These are phyloP conservation scores for Leucoraja erinaceus DNA, from an alignment of 2,113 vertebrate genomes.

Conservation along the genomic window DNA sequence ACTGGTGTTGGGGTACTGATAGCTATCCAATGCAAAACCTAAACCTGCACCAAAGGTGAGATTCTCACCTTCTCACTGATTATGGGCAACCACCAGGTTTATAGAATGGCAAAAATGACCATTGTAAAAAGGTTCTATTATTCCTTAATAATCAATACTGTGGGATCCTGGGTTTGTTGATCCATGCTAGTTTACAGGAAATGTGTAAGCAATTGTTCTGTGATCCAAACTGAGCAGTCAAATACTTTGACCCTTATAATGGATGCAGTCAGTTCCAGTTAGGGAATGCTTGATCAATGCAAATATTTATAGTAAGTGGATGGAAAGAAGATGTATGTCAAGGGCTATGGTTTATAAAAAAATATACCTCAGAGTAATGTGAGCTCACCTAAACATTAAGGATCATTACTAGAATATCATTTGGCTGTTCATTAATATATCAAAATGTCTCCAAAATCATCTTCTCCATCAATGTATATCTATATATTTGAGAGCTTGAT, in stretches of 20 bases:
- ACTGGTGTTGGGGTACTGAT: neutral
- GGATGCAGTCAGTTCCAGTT: slow-evolving; percentile 39
- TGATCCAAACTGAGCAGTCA: slow-evolving; percentile 31
- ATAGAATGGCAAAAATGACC: neutral
- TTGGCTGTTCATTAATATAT: neutral
- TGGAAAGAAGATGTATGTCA: slow-evolving; percentile 24
- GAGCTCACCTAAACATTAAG: neutral
- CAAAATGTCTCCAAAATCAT: neutral
- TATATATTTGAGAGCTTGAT: neutral
- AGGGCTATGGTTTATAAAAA: neutral
- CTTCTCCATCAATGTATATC: neutral
- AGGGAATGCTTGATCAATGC: slow-evolving; percentile 35
- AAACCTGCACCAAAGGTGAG: neutral
- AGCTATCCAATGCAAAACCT: neutral
- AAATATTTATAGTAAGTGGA: slow-evolving; percentile 36
- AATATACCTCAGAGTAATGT: neutral
- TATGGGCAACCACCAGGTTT: slow-evolving; percentile 1
- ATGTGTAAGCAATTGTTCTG: slow-evolving; percentile 2
- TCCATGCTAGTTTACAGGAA: slow-evolving; percentile 29
- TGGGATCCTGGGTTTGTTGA: neutral
- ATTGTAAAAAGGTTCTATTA: neutral
- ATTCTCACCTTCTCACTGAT: neutral
- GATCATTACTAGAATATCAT: neutral
- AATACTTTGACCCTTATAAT: slow-evolving; percentile 35
- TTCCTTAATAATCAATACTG: slow-evolving; percentile 12